Evolutionary conservation across 2,888 invertebrate species (phyloP), one percentile per base, ranked within the genome.

Genomic region (Machimus rusticus): DNA sequence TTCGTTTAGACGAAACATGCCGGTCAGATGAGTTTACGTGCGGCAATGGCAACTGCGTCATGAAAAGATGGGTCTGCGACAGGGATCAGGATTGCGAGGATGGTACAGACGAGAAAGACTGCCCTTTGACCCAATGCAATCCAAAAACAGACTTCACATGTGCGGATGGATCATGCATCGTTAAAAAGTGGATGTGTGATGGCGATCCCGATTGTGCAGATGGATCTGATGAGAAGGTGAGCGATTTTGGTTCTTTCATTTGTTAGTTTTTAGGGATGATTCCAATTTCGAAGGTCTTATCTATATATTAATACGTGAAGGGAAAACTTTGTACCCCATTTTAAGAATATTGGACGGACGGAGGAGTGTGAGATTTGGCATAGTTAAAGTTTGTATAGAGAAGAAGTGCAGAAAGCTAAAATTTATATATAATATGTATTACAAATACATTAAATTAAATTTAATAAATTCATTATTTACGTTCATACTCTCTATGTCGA

Each of bases 21-120:
- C 96, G 97, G 89, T 95, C 96, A 86, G 98, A 98, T 92, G 97
- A 98, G 93, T 98, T 98, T 92, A 97, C 97, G n/a, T 98, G 98
- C 93, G 95, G 94, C 86, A 97, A 97, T 92, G 96, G 97, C 87
- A 96, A 96, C 91, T 98, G 98, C 92, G 97, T 98, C 90, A 97
- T 97, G 91, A 95, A 95, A 89, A 94, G 95, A 88, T 98, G 98
- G 98, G 94, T 96, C 34, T 98, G 98, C 91, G 98, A 98, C 91
- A 94, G 95, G 9, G 97, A 98, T 91, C 95, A 97, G 90, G 98
- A 98, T 91, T 98, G 98, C 90, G 97, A 96, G 4, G 98, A 98
- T 91, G 95, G 95, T 87, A 96, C 95, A 86, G 98, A 98, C 91
- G 98, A 98, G 91, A 94, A 94, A 87, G 94, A 95, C 91, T 98